phyloP scores from a whole-genome alignment of 2,888 invertebrate genomes.

The Limnephilus lunatus region DNA sequence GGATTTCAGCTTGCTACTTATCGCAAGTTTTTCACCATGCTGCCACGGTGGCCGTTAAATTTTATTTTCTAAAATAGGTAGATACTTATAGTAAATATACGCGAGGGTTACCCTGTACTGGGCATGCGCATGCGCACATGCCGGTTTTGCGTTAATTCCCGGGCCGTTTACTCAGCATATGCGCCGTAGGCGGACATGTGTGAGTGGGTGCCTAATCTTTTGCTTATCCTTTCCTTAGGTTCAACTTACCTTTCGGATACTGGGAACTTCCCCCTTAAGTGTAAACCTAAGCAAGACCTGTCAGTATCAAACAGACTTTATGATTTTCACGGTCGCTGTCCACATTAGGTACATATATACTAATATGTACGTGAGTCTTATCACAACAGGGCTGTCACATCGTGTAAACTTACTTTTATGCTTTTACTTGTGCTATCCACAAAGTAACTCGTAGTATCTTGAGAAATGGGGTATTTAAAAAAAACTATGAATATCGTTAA shows the following conservation, averaged over 20 bases:
- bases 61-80: too few relatives aligned
- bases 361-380: background rate
- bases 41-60: too few relatives aligned
- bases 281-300: conserved; percentile 22
- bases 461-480: too few relatives aligned
- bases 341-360: background rate
- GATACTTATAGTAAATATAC: too few relatives aligned
- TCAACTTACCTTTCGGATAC: background rate
- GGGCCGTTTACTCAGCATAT: background rate
- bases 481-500: too few relatives aligned
- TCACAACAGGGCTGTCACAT: background rate
- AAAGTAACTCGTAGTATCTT: background rate
- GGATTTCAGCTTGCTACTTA: too few relatives aligned
- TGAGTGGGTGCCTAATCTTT: conserved; percentile 38
- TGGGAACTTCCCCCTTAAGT: background rate
- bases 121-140: background rate
- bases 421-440: background rate
- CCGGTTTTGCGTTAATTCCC: background rate
- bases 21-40: too few relatives aligned
- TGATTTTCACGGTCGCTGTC: background rate
- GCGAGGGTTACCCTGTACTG: background rate
- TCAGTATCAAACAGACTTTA: conserved; percentile 2
- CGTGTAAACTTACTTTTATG: background rate
- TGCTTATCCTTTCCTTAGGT: background rate
- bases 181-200: conserved; percentile 34